These are phyloP conservation scores for Bradysia coprophila DNA, from an alignment of 1,140 invertebrate species.

Conservation along the genomic window DNA sequence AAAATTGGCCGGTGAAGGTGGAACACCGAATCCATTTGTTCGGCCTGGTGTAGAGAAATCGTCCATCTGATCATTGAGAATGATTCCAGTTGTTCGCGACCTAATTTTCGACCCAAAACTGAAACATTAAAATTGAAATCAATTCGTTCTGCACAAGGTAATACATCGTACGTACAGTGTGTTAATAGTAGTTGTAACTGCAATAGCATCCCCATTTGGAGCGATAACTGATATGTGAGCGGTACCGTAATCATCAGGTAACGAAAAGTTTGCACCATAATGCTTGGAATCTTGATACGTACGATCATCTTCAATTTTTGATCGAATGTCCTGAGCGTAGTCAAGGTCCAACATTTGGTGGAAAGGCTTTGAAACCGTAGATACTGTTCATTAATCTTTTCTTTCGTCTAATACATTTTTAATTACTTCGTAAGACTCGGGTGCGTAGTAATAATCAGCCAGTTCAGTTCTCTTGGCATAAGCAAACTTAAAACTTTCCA, in stretches of 20 bases:
- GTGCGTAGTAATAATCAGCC: background rate
- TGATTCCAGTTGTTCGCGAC: conserved; percentile 68
- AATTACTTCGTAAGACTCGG: conserved; percentile 23
- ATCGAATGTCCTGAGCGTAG: conserved; percentile 34
- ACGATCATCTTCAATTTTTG: conserved; percentile 36
- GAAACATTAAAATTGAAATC: conserved; percentile 9
- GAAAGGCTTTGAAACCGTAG: conserved; percentile 10
- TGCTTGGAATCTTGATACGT: conserved; percentile 47
- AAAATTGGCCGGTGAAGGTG: conserved; percentile 57
- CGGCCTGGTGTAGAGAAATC: conserved; percentile 73
- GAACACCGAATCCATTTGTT: conserved; percentile 58
- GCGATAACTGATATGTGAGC: conserved; percentile 73
- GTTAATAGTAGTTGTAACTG: conserved; percentile 88
- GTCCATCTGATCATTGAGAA: conserved; percentile 90
- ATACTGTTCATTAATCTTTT: too few species aligned
- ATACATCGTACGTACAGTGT: conserved; percentile 47
- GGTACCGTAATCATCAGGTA: conserved; percentile 60
- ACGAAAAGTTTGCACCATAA: conserved; percentile 45
- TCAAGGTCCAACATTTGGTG: conserved; percentile 11
- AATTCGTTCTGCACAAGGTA: conserved; percentile 6
- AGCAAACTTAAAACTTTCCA: conserved; percentile 84
- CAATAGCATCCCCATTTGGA: conserved; percentile 78
- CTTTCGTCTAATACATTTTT: conserved; percentile 50
- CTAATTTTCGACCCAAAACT: conserved; percentile 66
- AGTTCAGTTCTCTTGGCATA: conserved; percentile 68